phyloP scores from a whole-genome alignment of 2,113 vertebrate species.

The Turdus rufiventris region DNA sequence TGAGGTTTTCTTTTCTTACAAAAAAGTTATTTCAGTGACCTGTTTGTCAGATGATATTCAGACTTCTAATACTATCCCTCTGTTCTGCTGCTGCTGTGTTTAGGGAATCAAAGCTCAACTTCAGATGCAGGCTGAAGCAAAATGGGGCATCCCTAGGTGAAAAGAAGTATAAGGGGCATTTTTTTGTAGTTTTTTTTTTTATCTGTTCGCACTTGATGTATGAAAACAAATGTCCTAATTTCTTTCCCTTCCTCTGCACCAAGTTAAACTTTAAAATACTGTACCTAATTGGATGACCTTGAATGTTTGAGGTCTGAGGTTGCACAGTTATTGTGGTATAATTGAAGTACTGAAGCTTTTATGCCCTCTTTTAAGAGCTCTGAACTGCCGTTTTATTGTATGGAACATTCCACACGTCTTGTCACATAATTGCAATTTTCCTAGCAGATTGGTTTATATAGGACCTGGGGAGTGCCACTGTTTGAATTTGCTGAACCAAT shows the following conservation, averaged over 20 bases:
- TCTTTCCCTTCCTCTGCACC: slow-evolving; percentile 36
- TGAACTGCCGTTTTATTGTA: slow-evolving; percentile 41
- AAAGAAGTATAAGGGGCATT: slow-evolving; percentile 20
- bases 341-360: slow-evolving; percentile 47
- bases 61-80: background rate
- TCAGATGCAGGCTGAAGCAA: slow-evolving; percentile 18
- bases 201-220: background rate
- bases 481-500: slow-evolving; percentile 2
- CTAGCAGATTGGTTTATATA: background rate
- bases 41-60: slow-evolving; percentile 16
- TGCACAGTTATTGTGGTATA: slow-evolving; percentile 51
- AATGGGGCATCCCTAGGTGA: slow-evolving; percentile 28
- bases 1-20: background rate
- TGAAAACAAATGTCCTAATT: slow-evolving; percentile 63
- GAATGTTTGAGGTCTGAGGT: slow-evolving; percentile 54
- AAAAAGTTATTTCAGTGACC: background rate
- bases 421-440: slow-evolving; percentile 48
- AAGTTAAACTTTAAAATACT: slow-evolving; percentile 55
- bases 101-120: slow-evolving; percentile 38
- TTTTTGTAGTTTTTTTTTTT: slow-evolving; percentile 45
- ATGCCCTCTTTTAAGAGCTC: slow-evolving; percentile 29
- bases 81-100: slow-evolving; percentile 9
- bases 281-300: slow-evolving; percentile 55
- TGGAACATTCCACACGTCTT: slow-evolving; percentile 18
- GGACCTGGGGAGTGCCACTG: background rate